phyloP scores from a whole-genome alignment of 1,140 invertebrate species.

The Trachymyrmex cornetzi region DNA sequence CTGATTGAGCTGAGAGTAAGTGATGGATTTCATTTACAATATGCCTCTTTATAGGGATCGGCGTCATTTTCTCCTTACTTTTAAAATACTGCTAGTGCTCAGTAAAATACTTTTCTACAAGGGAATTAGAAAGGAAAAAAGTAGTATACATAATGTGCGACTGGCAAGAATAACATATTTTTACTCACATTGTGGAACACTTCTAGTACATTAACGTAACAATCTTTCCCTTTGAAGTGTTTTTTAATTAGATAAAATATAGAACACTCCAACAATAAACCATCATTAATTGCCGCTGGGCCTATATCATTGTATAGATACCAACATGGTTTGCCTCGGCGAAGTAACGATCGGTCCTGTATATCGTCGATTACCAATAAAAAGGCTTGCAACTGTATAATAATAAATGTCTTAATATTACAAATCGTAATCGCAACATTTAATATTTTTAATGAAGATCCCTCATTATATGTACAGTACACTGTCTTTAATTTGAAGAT shows the following conservation, averaged over 20 bases:
- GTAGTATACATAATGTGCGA: no score
- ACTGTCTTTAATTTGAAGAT: background rate
- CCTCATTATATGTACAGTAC: background rate
- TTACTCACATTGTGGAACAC: conserved; percentile 73
- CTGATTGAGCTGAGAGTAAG: no score
- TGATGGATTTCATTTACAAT: no score
- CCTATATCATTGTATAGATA: background rate
- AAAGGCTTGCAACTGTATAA: conserved; percentile 92
- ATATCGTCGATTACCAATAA: conserved; percentile 88
- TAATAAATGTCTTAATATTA: conserved; percentile 19
- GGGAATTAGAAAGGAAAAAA: no score
- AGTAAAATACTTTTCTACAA: no score
- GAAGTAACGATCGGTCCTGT: conserved; percentile 81
- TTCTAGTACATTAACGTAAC: background rate
- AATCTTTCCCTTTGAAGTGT: background rate
- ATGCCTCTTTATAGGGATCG: no score
- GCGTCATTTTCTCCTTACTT: no score
- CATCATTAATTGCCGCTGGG: background rate
- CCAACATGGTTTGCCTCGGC: conserved; percentile 90
- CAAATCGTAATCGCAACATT: background rate
- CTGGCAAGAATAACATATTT: no score
- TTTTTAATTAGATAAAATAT: background rate
- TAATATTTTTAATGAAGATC: conserved; percentile 10
- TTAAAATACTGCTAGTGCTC: no score
- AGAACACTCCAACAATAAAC: background rate